phyloP scores from a whole-genome alignment of 1,140 invertebrate genomes.

The Paraescarpia echinospica region DNA sequence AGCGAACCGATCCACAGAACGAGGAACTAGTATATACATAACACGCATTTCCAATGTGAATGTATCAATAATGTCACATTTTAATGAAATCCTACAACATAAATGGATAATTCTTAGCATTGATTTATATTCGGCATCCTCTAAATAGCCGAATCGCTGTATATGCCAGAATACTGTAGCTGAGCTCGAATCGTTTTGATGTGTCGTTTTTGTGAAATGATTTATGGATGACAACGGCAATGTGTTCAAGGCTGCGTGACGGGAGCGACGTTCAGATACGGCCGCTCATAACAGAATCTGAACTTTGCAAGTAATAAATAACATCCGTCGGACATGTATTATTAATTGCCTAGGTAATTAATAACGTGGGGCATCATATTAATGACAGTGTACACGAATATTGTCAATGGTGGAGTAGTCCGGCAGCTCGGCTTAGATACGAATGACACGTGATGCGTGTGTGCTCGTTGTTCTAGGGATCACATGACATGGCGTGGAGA shows the following conservation, averaged over 20 bases:
- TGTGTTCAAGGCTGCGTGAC: not conserved
- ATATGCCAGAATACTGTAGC: not conserved
- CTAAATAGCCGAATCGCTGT: not conserved
- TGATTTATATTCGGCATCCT: not conserved
- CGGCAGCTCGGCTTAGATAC: not conserved
- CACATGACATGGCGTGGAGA: not conserved
- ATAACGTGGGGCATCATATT: not conserved
- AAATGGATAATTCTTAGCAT: not conserved
- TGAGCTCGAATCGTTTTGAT: not conserved
- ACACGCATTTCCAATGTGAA: too few relatives aligned
- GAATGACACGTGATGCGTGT: not conserved
- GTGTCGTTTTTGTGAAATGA: not conserved
- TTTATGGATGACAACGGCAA: not conserved
- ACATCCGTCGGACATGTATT: not conserved
- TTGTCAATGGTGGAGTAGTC: not conserved
- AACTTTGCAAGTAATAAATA: not conserved
- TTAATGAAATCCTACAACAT: not conserved
- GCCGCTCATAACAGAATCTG: not conserved
- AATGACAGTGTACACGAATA: not conserved
- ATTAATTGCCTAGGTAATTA: not conserved
- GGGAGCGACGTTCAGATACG: not conserved
- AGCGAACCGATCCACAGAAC: too few relatives aligned
- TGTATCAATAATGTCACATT: too few relatives aligned
- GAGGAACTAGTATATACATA: too few relatives aligned
- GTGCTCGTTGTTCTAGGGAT: not conserved